phyloP scores from a whole-genome alignment of 2,797 vertebrate species.

The Tiaroga cobitis region DNA sequence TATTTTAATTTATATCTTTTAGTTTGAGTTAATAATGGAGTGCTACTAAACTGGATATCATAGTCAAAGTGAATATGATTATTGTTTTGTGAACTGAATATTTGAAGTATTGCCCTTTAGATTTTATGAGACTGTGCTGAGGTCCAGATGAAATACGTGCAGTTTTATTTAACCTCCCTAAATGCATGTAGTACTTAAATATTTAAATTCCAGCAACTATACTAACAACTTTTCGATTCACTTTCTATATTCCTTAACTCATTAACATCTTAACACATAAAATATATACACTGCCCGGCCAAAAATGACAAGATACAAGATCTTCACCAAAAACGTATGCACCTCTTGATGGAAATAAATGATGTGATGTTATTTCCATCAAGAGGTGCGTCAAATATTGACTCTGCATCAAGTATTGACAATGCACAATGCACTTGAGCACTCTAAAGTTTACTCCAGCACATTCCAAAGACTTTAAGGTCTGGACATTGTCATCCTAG shows the following conservation, averaged over 20 bases:
- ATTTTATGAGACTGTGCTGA: not conserved
- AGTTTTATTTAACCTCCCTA: not conserved
- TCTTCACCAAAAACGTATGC: too few relatives aligned
- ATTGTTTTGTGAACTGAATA: not conserved
- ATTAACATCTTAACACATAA: not conserved
- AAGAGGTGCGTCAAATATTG: not conserved
- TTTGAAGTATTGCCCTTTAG: not conserved
- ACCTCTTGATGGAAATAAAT: not conserved
- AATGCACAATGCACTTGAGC: not conserved
- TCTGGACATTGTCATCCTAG: too few relatives aligned
- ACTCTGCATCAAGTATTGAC: not conserved
- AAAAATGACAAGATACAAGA: not conserved
- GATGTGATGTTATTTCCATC: not conserved
- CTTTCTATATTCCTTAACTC: not conserved
- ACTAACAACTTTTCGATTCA: constrained; percentile 6
- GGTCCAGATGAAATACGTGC: constrained; percentile 6
- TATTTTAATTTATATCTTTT: not conserved
- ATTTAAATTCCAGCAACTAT: not conserved
- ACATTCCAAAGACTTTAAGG: not conserved
- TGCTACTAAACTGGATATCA: not conserved
- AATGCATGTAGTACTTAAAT: constrained; percentile 2
- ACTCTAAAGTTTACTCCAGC: not conserved
- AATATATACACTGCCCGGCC: not conserved
- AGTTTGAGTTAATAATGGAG: constrained; percentile 6
- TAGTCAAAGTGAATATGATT: not conserved